Conservation (phyloP, 2,797 vertebrate species). For the Poecilia wingei region DNA sequence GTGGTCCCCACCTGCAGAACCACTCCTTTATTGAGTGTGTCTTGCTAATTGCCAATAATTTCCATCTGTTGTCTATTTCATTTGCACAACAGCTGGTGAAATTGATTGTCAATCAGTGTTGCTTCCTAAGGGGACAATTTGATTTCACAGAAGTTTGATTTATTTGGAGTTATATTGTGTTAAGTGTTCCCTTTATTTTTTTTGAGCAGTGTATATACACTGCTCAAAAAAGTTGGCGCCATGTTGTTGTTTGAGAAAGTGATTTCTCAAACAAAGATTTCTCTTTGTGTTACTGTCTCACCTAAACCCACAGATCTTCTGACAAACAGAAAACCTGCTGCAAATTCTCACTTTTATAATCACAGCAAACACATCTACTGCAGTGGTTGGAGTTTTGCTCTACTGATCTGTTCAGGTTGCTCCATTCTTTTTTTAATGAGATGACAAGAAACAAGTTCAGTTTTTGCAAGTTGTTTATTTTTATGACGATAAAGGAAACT, state of each 20-base stretch:
- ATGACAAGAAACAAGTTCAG: background rate
- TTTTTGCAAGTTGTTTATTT: background rate
- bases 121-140: too few species aligned
- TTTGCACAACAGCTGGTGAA: too few species aligned
- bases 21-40: too few species aligned
- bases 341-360: background rate
- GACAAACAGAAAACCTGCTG: background rate
- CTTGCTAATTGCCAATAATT: too few species aligned
- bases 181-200: too few species aligned
- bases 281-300: background rate
- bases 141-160: too few species aligned
- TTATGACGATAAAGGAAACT: background rate
- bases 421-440: background rate
- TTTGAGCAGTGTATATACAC: too few species aligned
- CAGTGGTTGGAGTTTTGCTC: background rate
- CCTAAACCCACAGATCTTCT: background rate
- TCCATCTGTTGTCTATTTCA: too few species aligned
- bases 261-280: background rate
- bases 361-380: background rate
- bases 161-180: too few species aligned
- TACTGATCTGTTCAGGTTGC: background rate
- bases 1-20: too few species aligned
- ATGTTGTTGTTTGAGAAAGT: background rate
- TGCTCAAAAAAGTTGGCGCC: background rate
- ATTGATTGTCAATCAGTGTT: too few species aligned